These are phyloP conservation scores for Cyanoramphus novaezelandiae DNA, from an alignment of 2,113 vertebrate genomes.

Conservation along the genomic window DNA sequence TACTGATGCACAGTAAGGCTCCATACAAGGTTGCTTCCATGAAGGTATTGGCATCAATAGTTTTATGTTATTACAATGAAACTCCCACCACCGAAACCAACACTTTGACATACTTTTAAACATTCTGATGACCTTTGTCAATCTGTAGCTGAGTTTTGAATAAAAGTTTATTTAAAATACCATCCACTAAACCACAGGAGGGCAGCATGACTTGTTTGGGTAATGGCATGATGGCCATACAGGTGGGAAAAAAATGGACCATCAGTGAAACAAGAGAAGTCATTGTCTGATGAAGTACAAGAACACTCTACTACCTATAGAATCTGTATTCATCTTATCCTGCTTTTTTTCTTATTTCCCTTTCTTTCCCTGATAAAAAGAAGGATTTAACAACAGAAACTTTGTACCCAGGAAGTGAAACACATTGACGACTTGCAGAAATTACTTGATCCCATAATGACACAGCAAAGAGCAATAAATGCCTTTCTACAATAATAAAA, in stretches of 20 bases:
- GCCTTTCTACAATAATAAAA: conserved; percentile 39
- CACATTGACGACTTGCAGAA: conserved; percentile 27
- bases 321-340: not conserved
- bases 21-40: not conserved
- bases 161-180: not conserved
- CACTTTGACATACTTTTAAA: not conserved
- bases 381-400: not conserved
- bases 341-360: not conserved
- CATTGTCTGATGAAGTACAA: not conserved
- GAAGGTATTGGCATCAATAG: not conserved
- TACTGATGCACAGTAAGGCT: not conserved
- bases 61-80: not conserved
- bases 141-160: not conserved
- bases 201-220: conserved; percentile 49
- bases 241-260: not conserved
- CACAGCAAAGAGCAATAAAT: conserved; percentile 24
- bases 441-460: conserved; percentile 24
- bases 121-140: not conserved
- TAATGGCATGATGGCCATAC: not conserved
- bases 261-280: not conserved
- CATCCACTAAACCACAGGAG: conserved; percentile 33
- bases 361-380: not conserved
- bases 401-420: not conserved
- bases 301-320: not conserved
- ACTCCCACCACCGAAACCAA: not conserved